Percentiles rank a stretch among this genome's conserved stretches.
Conservation (phyloP, 2,888 invertebrate genomes). For the Platycheirus rosarum region DNA sequence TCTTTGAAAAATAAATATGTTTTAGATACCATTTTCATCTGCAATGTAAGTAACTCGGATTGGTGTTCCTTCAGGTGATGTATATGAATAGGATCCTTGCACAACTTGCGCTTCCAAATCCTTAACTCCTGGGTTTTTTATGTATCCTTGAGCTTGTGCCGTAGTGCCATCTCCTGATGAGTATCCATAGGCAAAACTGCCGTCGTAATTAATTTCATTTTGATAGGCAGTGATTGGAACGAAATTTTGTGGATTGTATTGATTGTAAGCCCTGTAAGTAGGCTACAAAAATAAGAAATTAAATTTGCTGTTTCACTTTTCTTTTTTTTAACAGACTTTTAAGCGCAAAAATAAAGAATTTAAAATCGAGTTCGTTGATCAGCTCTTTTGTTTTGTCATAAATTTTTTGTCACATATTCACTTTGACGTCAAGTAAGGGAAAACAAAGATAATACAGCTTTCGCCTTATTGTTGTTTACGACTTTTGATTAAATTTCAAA, state of each 20-base stretch:
- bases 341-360: constrained; percentile 66
- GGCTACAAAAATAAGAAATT: constrained; percentile 66
- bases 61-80: constrained; percentile 89
- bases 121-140: constrained; percentile 88
- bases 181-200: constrained; percentile 85
- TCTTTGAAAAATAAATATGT: background rate
- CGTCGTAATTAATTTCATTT: constrained; percentile 82
- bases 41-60: constrained; percentile 88
- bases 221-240: constrained; percentile 82
- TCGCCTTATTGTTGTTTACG: constrained; percentile 67
- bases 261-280: constrained; percentile 79
- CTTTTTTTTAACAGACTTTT: constrained; percentile 49
- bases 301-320: constrained; percentile 63
- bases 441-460: constrained; percentile 32
- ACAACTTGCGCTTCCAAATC: constrained; percentile 88
- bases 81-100: constrained; percentile 89
- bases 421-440: constrained; percentile 50
- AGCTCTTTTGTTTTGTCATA: constrained; percentile 68
- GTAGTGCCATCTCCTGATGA: constrained; percentile 90
- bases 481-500: constrained; percentile 53
- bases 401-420: constrained; percentile 2
- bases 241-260: constrained; percentile 80
- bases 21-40: constrained; percentile 87
- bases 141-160: constrained; percentile 89
- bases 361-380: constrained; percentile 54